phyloP scores from a whole-genome alignment of 1,140 invertebrate species.

The Paraescarpia echinospica region DNA sequence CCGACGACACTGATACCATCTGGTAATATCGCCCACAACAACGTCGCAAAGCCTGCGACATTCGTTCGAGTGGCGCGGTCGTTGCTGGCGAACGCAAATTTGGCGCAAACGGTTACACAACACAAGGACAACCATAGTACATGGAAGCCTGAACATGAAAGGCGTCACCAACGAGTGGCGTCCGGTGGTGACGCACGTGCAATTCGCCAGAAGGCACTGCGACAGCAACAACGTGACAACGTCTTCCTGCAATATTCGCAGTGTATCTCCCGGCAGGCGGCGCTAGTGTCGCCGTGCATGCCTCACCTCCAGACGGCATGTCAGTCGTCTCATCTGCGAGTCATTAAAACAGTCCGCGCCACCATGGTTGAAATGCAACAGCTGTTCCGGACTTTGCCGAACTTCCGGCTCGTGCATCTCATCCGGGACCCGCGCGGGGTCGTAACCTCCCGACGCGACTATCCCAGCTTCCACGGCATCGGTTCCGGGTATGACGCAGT shows the following conservation, averaged over 20 bases:
- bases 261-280: not conserved
- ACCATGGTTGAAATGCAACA: not conserved
- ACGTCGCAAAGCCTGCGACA: not conserved
- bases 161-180: too few species aligned
- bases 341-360: not conserved
- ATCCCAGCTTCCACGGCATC: not conserved
- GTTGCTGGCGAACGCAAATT: too few species aligned
- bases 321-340: not conserved
- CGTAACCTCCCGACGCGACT: not conserved
- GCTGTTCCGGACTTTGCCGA: not conserved
- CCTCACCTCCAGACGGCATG: not conserved
- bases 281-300: not conserved
- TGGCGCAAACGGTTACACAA: too few species aligned
- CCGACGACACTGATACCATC: not conserved
- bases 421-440: not conserved
- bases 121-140: too few species aligned
- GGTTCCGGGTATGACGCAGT: not conserved
- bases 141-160: too few species aligned
- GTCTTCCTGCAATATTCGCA: not conserved
- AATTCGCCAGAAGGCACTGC: not conserved
- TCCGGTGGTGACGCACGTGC: too few species aligned
- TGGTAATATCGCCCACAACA: not conserved
- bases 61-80: not conserved
- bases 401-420: not conserved
- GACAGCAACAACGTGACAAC: not conserved